These are phyloP conservation scores for Stomorhina lunata DNA, from an alignment of 2,888 invertebrate genomes.

Conservation along the genomic window DNA sequence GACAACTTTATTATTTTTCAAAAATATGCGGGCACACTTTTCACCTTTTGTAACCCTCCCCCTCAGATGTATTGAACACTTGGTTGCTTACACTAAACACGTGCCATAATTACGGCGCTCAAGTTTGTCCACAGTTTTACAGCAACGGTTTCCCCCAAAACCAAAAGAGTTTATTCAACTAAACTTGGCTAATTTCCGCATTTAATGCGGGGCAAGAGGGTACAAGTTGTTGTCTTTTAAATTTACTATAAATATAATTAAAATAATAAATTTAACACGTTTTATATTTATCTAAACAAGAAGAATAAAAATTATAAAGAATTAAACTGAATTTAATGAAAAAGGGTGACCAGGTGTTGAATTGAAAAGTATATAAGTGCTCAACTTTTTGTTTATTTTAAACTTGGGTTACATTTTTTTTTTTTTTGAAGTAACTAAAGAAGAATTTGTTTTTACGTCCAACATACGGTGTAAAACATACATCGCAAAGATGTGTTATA, in stretches of 20 bases:
- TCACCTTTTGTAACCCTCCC: background rate
- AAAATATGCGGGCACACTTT: constrained; percentile 37
- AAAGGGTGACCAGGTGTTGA: constrained; percentile 49
- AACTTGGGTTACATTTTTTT: no score
- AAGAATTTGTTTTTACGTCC: no score
- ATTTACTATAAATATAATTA: no score
- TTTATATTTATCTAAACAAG: constrained; percentile 41
- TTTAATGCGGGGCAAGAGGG: constrained; percentile 43
- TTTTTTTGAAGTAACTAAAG: no score
- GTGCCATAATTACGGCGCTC: constrained; percentile 63
- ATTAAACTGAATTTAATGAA: background rate
- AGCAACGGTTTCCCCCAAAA: background rate
- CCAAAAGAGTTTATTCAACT: background rate
- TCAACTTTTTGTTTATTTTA: no score
- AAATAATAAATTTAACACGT: constrained; percentile 51
- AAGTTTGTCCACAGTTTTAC: constrained; percentile 35
- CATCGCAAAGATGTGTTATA: no score
- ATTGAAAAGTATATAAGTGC: background rate
- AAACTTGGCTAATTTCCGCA: constrained; percentile 53
- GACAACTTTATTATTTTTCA: background rate
- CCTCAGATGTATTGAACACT: background rate
- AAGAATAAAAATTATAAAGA: background rate
- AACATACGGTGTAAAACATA: no score
- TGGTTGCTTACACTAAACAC: constrained; percentile 41
- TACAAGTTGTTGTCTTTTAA: constrained; percentile 2